These are phyloP conservation scores for Gymnocephalus cernua DNA, from an alignment of 2,113 vertebrate genomes.

Conservation along the genomic window DNA sequence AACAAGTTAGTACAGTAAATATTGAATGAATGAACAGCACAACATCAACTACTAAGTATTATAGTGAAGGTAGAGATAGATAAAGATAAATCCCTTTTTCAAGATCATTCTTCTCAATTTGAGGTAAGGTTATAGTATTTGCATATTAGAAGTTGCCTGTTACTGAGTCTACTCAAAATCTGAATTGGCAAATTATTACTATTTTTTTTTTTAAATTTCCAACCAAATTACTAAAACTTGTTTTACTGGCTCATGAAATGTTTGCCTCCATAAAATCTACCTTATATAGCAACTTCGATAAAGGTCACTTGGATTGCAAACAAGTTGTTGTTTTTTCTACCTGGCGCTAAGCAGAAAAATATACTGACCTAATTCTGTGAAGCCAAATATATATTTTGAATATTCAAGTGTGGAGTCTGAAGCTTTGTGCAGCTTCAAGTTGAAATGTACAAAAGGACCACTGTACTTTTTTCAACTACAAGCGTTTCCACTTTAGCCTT, in stretches of 20 bases:
- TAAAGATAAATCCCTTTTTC: slow-evolving; percentile 51
- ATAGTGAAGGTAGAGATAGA: slow-evolving; percentile 46
- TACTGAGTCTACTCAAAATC: slow-evolving; percentile 44
- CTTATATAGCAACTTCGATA: slow-evolving; percentile 55
- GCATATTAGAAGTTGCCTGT: slow-evolving; percentile 76
- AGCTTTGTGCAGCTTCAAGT: slow-evolving; percentile 26
- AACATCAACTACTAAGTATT: slow-evolving; percentile 55
- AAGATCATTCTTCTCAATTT: slow-evolving; percentile 52
- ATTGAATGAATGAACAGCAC: slow-evolving; percentile 38
- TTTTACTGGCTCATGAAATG: slow-evolving; percentile 31
- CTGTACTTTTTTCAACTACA: neutral
- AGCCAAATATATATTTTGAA: slow-evolving; percentile 36
- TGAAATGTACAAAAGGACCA: slow-evolving; percentile 43
- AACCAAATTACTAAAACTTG: slow-evolving; percentile 32
- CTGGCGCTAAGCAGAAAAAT: slow-evolving; percentile 46
- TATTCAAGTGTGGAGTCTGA: slow-evolving; percentile 2
- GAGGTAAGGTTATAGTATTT: slow-evolving; percentile 80
- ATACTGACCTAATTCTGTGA: slow-evolving; percentile 12
- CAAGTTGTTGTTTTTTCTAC: slow-evolving; percentile 26
- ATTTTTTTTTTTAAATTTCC: neutral
- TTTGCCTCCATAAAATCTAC: slow-evolving; percentile 31
- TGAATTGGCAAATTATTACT: slow-evolving; percentile 46
- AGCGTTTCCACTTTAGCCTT: neutral
- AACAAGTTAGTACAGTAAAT: slow-evolving; percentile 63
- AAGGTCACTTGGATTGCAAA: slow-evolving; percentile 82